Percentiles rank a stretch among this genome's conserved stretches.
These are phyloP conservation scores for Flexamia atlantica DNA, from an alignment of 2,888 invertebrate species.

Conservation along the genomic window DNA sequence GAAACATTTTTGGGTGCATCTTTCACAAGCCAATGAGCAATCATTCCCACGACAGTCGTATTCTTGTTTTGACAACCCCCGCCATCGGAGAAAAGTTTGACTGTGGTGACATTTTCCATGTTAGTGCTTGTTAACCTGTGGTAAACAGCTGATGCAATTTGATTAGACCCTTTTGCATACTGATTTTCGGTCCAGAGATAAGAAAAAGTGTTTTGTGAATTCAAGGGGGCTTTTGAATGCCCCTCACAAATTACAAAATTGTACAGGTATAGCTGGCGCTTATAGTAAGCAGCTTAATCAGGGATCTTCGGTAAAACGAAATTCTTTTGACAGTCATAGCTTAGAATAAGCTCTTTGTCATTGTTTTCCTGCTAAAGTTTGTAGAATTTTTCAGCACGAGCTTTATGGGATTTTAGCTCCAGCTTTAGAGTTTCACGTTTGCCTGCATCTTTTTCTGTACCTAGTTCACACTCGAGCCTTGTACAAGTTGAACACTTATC, in stretches of 20 bases:
- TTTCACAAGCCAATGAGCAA: conserved; percentile 68
- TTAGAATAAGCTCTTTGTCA: neutral
- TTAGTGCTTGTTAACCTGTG: conserved; percentile 65
- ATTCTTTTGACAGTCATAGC: conserved; percentile 45
- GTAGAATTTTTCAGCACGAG: conserved; percentile 20
- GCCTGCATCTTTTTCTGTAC: neutral
- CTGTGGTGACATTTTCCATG: conserved; percentile 31
- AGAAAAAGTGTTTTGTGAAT: conserved; percentile 68
- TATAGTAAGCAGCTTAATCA: conserved; percentile 18
- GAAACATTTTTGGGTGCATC: conserved; percentile 64
- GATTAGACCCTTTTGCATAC: conserved; percentile 70
- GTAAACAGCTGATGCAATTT: conserved; percentile 71
- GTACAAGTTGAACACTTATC: conserved; percentile 52
- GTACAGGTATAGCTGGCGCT: conserved; percentile 70
- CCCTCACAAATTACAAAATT: conserved; percentile 72
- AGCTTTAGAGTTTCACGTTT: neutral
- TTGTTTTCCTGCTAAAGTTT: neutral
- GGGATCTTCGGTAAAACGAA: conserved; percentile 17
- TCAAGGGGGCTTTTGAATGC: conserved; percentile 69
- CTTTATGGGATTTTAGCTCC: conserved; percentile 17
- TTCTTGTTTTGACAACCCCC: conserved; percentile 70
- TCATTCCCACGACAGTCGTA: conserved; percentile 70
- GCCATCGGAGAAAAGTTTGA: conserved; percentile 60
- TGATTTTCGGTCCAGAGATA: conserved; percentile 72
- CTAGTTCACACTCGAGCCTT: neutral